Evolutionary conservation across 2,113 vertebrate genomes (phyloP).

Genomic region (Chauna torquata): DNA sequence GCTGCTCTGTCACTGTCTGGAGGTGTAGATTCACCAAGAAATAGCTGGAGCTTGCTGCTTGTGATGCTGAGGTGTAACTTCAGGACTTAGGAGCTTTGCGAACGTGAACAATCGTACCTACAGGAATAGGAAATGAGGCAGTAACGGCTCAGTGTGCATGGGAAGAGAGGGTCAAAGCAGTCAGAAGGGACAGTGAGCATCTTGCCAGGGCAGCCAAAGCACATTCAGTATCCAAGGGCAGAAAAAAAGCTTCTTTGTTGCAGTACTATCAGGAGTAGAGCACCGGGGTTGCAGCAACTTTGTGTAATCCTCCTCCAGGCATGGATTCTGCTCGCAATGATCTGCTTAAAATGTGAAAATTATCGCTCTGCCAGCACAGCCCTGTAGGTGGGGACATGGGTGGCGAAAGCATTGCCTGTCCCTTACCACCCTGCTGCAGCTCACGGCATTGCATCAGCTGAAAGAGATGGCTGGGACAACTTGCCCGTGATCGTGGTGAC

Average conservation of each 20-base stretch:
- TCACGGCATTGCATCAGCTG: background rate
- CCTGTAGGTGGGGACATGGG: rapidly evolving
- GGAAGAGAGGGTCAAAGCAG: background rate
- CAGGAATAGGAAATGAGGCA: background rate
- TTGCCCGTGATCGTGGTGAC: background rate
- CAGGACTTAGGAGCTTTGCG: background rate
- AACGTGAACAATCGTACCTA: background rate
- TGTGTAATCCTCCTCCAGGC: background rate
- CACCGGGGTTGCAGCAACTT: background rate
- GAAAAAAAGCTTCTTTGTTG: background rate
- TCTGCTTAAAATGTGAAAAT: background rate
- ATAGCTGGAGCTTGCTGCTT: background rate
- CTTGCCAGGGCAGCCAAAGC: background rate
- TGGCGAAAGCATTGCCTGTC: background rate
- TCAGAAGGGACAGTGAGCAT: background rate
- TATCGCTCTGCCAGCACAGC: background rate
- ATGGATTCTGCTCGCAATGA: background rate
- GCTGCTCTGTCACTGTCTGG: background rate
- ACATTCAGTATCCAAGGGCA: background rate
- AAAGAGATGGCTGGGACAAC: background rate
- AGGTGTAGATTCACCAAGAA: background rate
- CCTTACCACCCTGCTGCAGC: background rate
- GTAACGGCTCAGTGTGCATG: rapidly evolving
- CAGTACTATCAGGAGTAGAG: background rate
- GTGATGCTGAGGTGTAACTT: background rate